These are phyloP conservation scores for Numenius phaeopus DNA, from an alignment of 2,797 vertebrate species.

Conservation along the genomic window DNA sequence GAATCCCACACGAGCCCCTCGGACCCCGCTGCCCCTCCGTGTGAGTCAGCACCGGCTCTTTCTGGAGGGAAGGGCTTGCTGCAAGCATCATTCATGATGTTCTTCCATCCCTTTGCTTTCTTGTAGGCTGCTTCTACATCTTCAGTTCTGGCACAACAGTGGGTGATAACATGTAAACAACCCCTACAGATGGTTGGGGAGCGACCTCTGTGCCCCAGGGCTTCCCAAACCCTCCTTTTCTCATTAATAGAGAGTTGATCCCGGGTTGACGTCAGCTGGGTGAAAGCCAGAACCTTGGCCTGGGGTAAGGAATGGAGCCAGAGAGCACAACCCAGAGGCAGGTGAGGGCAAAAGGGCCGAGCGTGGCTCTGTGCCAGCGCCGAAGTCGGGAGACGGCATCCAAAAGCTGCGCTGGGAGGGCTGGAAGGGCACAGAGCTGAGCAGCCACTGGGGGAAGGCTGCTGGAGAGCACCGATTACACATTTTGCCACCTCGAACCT, in stretches of 20 bases:
- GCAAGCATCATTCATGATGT: not conserved
- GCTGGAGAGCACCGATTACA: not conserved
- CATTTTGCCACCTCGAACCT: not conserved
- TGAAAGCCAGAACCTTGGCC: not conserved
- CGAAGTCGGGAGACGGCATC: not conserved
- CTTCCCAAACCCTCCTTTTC: not conserved
- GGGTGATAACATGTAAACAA: not conserved
- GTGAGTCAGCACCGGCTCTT: not conserved
- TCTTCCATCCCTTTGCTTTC: not conserved
- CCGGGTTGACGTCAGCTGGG: not conserved
- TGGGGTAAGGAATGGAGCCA: not conserved
- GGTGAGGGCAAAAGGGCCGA: not conserved
- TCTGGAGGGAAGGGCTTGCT: not conserved
- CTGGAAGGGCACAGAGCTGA: not conserved
- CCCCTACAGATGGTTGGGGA: not conserved
- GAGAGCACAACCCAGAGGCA: no score
- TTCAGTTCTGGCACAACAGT: not conserved
- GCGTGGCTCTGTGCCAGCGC: fast-evolving
- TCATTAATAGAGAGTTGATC: not conserved
- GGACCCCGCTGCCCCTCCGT: fast-evolving
- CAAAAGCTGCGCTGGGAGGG: not conserved
- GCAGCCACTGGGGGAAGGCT: not conserved
- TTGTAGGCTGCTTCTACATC: not conserved
- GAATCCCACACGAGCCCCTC: not conserved
- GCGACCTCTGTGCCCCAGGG: not conserved